Base-by-base conservation (phyloP, 2,113 vertebrate species). In the Callipepla squamata region DNA sequence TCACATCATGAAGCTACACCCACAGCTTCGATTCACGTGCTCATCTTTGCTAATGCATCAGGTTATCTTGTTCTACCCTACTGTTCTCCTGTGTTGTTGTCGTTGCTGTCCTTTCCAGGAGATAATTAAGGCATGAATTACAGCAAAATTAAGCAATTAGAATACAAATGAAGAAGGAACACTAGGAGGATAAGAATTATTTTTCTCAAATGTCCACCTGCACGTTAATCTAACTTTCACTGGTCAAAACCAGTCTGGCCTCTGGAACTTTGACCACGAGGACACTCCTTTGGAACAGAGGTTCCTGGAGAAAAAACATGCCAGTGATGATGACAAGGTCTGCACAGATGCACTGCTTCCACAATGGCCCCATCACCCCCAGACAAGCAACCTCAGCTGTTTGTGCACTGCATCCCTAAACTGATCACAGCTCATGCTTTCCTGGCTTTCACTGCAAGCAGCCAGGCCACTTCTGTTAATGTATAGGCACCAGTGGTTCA, bases 391-490 rank as follows among this genome's bases (percentile, higher is more conserved):
- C 50, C 13, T 38, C 77, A 2, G 6, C 51, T 17, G 15, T 13
- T 48, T 32, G 5, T 13, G 16, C 57, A 36, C 12, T 16, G 13
- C 47, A n/a, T 13, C 17, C 7, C 61, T 48, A 44, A 38, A 75
- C 26, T 1, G 2, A 25, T 42, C 23, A 8, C 19, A 55, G 23
- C 30, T 80, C 0, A 0, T 67, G 13, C n/a, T 76, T 13, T 76
- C 67, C 51, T 36, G n/a, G n/a, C 16, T n/a, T n/a, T 42, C 36
- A 25, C 0, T 1, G 25, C 36, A 45, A 17, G 51, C 51, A 53
- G 51, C 26, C 51, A 44, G 25, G 53, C 1, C 40, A 40, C 2
- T 30, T 58, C 47, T 50, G 19, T 12, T 32, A 67, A 23, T 1
- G 4, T 21, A 23, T 40, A 36, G 38, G 66, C 28, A 11, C 26